Percentiles rank a stretch among this genome's conserved stretches.
Conservation (phyloP, 2,797 vertebrate species). For the Muscicapa striata region DNA sequence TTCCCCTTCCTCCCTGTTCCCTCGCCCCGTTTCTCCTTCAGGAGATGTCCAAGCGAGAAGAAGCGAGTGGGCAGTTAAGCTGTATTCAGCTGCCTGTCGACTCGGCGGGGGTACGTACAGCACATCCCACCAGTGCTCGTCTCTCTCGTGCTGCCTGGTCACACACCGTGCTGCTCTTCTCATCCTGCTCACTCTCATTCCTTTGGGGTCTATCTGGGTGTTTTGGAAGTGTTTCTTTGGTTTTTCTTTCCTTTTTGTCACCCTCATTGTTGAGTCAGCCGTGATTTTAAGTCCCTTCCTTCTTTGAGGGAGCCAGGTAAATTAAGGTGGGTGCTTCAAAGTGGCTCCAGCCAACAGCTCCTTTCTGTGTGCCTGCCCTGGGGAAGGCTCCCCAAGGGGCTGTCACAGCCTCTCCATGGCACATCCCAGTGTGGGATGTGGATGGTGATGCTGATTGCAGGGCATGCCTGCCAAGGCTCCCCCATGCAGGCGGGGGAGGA, state of each 20-base stretch:
- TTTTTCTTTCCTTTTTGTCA: slow-evolving; percentile 66
- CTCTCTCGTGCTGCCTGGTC: slow-evolving; percentile 70
- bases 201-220: slow-evolving; percentile 64
- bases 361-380: background rate
- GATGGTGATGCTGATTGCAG: background rate
- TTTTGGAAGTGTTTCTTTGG: slow-evolving; percentile 70
- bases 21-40: slow-evolving; percentile 83
- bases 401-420: background rate
- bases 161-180: slow-evolving; percentile 50
- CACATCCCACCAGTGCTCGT: slow-evolving; percentile 74
- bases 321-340: background rate
- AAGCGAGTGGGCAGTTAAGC: slow-evolving; percentile 84
- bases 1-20: slow-evolving; percentile 66
- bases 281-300: slow-evolving; percentile 84
- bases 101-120: slow-evolving; percentile 92
- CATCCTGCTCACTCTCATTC: slow-evolving; percentile 37
- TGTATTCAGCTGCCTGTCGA: slow-evolving; percentile 98
- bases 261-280: slow-evolving; percentile 74
- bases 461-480: background rate
- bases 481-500: fast-evolving
- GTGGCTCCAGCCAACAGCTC: background rate
- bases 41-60: slow-evolving; percentile 96
- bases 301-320: slow-evolving; percentile 12
- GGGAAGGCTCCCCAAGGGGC: background rate
- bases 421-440: background rate